A percentile compares a stretch with the other conserved stretches of the same genome.
These are phyloP conservation scores for Darevskia mixta DNA, from an alignment of 2,797 vertebrate genomes.

Conservation along the genomic window DNA sequence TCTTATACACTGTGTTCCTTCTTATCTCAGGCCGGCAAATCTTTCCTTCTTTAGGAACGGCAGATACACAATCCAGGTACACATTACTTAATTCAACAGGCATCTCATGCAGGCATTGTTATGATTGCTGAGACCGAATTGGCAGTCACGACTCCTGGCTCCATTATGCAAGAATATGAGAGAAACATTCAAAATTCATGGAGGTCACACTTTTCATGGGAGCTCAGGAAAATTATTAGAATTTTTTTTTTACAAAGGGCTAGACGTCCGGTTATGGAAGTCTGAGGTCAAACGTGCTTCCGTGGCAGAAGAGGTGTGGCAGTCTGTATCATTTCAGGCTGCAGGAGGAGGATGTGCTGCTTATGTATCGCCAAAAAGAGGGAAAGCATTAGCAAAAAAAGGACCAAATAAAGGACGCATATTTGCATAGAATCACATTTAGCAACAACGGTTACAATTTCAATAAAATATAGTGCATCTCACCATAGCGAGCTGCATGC, in stretches of 20 bases:
- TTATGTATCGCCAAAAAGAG: too few relatives aligned
- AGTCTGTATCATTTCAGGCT: neutral
- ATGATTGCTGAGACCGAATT: conserved; percentile 7
- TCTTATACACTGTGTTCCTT: neutral
- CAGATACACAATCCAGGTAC: neutral
- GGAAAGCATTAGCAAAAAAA: too few relatives aligned
- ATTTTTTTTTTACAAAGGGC: neutral
- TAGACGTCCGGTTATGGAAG: neutral
- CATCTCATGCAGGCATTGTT: neutral
- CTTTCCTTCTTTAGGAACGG: neutral
- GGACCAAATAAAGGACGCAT: too few relatives aligned
- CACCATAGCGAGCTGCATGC: too few relatives aligned
- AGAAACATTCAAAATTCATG: neutral
- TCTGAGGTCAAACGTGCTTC: neutral
- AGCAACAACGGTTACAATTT: too few relatives aligned
- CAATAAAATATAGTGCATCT: too few relatives aligned
- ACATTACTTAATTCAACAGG: neutral
- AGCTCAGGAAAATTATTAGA: neutral
- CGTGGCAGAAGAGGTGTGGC: too few relatives aligned
- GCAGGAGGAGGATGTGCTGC: neutral
- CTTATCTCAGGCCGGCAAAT: neutral
- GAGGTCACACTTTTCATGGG: neutral
- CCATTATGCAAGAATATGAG: neutral
- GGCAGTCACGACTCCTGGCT: neutral
- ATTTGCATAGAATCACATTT: too few relatives aligned